Percentiles rank a stretch among this genome's conserved stretches.
phyloP scores from a whole-genome alignment of 2,113 vertebrate genomes.

The Gopherus flavomarginatus region DNA sequence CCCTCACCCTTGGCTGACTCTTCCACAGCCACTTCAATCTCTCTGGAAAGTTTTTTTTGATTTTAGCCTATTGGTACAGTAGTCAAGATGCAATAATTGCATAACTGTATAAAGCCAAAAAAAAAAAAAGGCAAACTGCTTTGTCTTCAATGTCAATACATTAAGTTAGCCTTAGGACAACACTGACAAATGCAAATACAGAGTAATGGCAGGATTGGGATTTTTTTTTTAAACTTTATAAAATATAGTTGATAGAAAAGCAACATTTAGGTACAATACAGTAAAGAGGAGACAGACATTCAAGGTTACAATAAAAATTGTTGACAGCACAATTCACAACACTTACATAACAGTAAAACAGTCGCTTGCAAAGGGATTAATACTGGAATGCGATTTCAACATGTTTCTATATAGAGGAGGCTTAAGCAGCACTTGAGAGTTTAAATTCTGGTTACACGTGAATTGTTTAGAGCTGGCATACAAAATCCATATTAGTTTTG shows the following conservation, averaged over 20 bases:
- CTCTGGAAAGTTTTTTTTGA: rapidly evolving
- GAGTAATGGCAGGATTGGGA: not conserved
- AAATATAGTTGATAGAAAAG: constrained; percentile 1
- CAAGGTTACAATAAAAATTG: constrained; percentile 13
- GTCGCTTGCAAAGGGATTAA: constrained; percentile 47
- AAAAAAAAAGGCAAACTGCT: not conserved
- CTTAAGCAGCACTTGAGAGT: constrained; percentile 48
- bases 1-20: not conserved
- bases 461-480: constrained; percentile 53
- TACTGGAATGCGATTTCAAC: constrained; percentile 41
- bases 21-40: rapidly evolving
- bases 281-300: constrained; percentile 17
- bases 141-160: not conserved
- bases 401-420: constrained; percentile 35
- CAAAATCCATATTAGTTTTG: constrained; percentile 40
- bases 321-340: constrained; percentile 43
- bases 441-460: not conserved
- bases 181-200: not conserved
- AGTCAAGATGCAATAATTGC: not conserved
- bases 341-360: constrained; percentile 60
- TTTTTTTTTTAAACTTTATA: not conserved
- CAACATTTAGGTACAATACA: constrained; percentile 1
- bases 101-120: not conserved
- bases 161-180: not conserved
- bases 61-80: not conserved